Base-by-base conservation (phyloP, 2,888 invertebrate genomes). In the Thereva unica region DNA sequence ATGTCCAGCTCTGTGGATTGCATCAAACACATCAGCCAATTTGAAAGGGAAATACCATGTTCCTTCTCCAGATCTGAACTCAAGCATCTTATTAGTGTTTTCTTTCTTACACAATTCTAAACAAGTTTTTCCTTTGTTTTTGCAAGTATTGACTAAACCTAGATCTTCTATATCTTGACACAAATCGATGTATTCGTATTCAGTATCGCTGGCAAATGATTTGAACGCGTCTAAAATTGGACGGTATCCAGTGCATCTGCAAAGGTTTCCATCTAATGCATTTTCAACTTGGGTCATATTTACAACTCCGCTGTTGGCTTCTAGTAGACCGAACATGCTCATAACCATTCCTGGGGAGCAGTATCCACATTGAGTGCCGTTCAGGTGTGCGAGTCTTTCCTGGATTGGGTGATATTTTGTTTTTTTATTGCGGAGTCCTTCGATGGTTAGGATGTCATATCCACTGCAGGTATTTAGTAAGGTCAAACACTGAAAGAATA, bases 271-370 rank as follows among this genome's bases (percentile, higher is more conserved):
- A 10, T 88, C 89, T 73, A 90, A 89, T 0, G 86, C 85, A 72
- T 89, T 86, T 75, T 90, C 89, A 3, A 89, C 82, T 72, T 88
- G 85, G 71, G 83, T 78, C 78, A 83, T 83, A 0, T 84, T 83
- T 10, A 86, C 71, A 10, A 80, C 76, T 66, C 76, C 77, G 50
- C 82, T 80, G 68, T 82, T 82, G 0, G 78, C 75, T 72, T 82
- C 79, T 59, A 80, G 75, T 54, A 71, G 79, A 80, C 82, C 78
- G 78, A 86, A 86, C 88, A 90, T 89, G 73, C 85, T 86, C 89
- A 90, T 90, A 49, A 91, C 85, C 87, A 90, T 90, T 5, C 90
- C 91, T 0, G 90, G 86, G 34, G 87, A 86, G 75, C 92, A 92
- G 76, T 83, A 89, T 0, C 90, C 90, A 75, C 90, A 90, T 76